A percentile compares a stretch with the other conserved stretches of the same genome.
phyloP scores from a whole-genome alignment of 2,888 invertebrate genomes.

The Himalopsyche anomala region DNA sequence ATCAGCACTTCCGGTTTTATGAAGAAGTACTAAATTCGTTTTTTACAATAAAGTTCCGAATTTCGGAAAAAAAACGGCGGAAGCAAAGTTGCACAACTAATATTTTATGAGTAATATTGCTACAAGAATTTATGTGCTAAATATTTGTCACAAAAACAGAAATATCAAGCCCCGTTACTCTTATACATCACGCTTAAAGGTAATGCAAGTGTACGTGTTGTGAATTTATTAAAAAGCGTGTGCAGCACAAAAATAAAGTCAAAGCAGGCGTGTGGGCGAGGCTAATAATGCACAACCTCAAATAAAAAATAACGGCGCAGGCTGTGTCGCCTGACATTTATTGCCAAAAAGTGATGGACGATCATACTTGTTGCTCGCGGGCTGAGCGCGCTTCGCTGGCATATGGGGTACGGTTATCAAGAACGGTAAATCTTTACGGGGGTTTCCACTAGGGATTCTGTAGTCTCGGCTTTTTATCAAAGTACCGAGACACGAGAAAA shows the following conservation, averaged over 20 bases:
- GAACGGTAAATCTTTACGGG: conserved; percentile 10
- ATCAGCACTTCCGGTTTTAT: no score
- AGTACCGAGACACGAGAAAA: no score
- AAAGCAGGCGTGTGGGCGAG: background rate
- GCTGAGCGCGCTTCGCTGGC: background rate
- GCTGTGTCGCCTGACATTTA: background rate
- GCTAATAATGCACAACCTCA: conserved; percentile 14
- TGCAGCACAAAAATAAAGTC: background rate
- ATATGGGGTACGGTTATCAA: conserved; percentile 1
- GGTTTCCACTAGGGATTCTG: no score
- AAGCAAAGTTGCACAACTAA: no score
- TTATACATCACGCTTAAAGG: background rate
- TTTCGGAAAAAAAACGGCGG: no score
- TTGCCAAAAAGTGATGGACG: conserved; percentile 20
- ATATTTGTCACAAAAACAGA: background rate
- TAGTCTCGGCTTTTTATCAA: no score
- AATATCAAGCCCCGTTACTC: background rate
- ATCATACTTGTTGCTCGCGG: conserved; percentile 7
- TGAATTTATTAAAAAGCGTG: background rate
- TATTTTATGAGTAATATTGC: no score
- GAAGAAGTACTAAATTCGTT: no score
- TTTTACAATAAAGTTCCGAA: no score
- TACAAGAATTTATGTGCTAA: no score
- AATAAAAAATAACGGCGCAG: conserved; percentile 18
- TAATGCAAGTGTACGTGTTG: background rate